These are phyloP conservation scores for Stomatorhinus walkeri DNA, from an alignment of 2,797 vertebrate species.

Conservation along the genomic window DNA sequence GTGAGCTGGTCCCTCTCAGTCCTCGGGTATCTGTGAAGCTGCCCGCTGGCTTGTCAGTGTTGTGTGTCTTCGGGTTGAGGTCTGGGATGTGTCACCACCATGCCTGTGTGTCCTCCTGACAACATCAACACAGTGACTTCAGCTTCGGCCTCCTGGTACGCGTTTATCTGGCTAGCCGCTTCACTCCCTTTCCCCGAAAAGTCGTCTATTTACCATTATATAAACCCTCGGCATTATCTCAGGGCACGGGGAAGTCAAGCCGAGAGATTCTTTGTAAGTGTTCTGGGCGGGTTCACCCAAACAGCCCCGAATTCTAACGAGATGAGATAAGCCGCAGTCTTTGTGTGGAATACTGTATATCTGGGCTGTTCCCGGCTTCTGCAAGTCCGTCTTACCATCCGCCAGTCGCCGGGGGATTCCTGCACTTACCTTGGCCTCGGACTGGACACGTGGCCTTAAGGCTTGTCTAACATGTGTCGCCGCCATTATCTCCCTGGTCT, in stretches of 20 bases:
- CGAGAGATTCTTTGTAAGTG: constrained; percentile 17
- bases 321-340: constrained; percentile 17
- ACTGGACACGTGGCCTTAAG: background rate
- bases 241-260: constrained; percentile 17
- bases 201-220: constrained; percentile 24
- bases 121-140: background rate
- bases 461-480: background rate
- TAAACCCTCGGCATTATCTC: constrained; percentile 6
- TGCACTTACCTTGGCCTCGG: background rate
- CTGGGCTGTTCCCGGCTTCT: background rate
- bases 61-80: background rate
- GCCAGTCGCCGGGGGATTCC: background rate
- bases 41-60: background rate
- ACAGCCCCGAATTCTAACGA: constrained; percentile 15
- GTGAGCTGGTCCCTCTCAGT: background rate
- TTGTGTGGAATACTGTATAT: constrained; percentile 2
- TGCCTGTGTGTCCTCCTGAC: constrained; percentile 14
- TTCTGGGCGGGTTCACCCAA: constrained; percentile 14
- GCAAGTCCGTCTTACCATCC: background rate
- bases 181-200: constrained; percentile 2
- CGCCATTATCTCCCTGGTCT: background rate
- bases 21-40: background rate
- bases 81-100: constrained; percentile 13
- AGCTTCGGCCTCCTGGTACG: constrained; percentile 14
- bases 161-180: constrained; percentile 2